These are phyloP conservation scores for Drosophila baimaii DNA, from an alignment of 1,140 invertebrate genomes.

Conservation along the genomic window DNA sequence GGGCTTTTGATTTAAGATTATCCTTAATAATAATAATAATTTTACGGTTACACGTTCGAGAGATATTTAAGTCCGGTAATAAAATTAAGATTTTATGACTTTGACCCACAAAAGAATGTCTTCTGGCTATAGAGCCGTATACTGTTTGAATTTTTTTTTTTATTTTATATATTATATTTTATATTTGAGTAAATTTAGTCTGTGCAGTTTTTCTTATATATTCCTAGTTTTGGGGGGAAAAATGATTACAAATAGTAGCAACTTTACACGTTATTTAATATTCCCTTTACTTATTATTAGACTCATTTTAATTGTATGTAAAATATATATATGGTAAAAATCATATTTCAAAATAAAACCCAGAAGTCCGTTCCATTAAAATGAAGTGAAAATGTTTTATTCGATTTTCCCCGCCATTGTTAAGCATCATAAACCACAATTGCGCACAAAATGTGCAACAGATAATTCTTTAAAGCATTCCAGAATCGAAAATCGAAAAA, in stretches of 20 bases:
- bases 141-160: not conserved
- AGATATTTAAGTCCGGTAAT: not conserved
- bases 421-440: not conserved
- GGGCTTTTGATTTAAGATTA: constrained; percentile 32
- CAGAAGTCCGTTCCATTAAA: not conserved
- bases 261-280: too few relatives aligned
- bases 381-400: not conserved
- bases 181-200: not conserved
- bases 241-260: too few relatives aligned
- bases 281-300: too few relatives aligned
- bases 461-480: not conserved
- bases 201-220: not conserved
- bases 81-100: constrained; percentile 11
- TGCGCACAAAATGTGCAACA: not conserved
- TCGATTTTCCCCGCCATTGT: not conserved
- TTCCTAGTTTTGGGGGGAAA: too few relatives aligned
- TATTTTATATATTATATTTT: not conserved
- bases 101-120: not conserved
- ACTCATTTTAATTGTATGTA: not conserved
- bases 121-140: not conserved
- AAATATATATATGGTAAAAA: not conserved
- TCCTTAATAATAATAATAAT: constrained; percentile 13
- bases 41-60: not conserved
- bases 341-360: not conserved
- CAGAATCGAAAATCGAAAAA: not conserved